Percentiles rank a stretch among this genome's conserved stretches.
Conservation (phyloP, 2,797 vertebrate genomes). For the Enteromius unitaeniatus region DNA sequence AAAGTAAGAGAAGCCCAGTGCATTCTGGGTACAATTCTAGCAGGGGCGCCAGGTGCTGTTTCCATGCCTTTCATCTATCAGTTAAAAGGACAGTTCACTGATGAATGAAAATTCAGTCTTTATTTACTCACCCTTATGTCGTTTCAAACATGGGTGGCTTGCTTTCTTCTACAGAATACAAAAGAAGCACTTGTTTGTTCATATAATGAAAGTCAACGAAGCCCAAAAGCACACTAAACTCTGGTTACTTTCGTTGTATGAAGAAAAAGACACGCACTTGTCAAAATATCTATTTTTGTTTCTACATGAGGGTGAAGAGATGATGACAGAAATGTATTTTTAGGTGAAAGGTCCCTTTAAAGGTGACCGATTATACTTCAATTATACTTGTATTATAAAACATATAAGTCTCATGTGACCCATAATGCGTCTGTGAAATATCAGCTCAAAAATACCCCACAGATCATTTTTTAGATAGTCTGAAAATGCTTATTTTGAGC, state of each 20-base stretch:
- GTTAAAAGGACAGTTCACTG: background rate
- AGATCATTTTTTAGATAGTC: background rate
- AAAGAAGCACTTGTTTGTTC: background rate
- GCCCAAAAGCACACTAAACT: background rate
- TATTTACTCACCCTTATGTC: background rate
- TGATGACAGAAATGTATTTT: background rate
- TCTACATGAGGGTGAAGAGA: background rate
- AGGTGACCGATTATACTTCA: too few relatives aligned
- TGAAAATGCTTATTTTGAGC: background rate
- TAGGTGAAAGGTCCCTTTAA: background rate
- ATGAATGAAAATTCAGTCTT: background rate
- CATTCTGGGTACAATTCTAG: background rate
- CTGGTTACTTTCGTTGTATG: background rate
- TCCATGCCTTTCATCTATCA: constrained; percentile 7
- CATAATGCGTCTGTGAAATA: background rate
- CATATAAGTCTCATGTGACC: background rate
- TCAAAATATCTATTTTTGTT: background rate
- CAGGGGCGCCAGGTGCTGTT: background rate
- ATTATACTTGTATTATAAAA: too few relatives aligned
- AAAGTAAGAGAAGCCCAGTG: background rate
- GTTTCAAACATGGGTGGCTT: background rate
- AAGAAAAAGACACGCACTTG: background rate
- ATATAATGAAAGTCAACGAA: background rate
- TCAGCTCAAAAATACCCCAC: background rate
- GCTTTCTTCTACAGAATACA: background rate